Conservation (phyloP, 2,888 invertebrate genomes). For the Sphecodes monilicornis region DNA sequence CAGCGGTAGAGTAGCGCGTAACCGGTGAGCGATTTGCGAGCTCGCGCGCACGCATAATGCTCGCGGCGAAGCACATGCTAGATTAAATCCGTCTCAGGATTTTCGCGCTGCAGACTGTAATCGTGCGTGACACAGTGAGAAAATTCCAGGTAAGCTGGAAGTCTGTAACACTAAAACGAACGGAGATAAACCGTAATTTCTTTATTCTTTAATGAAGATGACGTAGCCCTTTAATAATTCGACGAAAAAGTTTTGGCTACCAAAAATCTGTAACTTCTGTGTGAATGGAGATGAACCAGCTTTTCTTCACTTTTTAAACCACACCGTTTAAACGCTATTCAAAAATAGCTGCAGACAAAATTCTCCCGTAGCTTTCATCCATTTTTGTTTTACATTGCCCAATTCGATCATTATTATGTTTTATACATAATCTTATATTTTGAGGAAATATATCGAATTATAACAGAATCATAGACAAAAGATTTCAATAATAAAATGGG, state of each 20-base stretch:
- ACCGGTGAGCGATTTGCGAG: constrained; percentile 34
- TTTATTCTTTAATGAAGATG: background rate
- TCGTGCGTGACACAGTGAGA: background rate
- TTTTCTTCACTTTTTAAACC: background rate
- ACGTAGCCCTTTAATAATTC: background rate
- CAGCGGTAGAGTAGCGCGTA: background rate
- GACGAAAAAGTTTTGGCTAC: background rate
- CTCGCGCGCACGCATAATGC: constrained; percentile 33
- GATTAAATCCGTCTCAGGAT: constrained; percentile 36
- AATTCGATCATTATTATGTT: background rate
- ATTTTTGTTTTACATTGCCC: background rate
- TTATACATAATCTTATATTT: background rate
- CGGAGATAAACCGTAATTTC: background rate
- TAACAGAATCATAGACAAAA: background rate
- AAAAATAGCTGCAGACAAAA: background rate
- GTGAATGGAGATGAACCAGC: background rate
- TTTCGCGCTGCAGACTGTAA: constrained; percentile 3
- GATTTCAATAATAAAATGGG: background rate
- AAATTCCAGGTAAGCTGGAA: background rate
- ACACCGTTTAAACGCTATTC: background rate
- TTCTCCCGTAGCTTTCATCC: background rate
- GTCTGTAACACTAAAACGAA: background rate
- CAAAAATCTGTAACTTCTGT: background rate
- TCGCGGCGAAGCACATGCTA: constrained; percentile 20
- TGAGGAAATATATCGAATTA: background rate